Evolutionary conservation across 2,888 invertebrate species (phyloP).

Genomic region (Pseudolycoriella hygida): DNA sequence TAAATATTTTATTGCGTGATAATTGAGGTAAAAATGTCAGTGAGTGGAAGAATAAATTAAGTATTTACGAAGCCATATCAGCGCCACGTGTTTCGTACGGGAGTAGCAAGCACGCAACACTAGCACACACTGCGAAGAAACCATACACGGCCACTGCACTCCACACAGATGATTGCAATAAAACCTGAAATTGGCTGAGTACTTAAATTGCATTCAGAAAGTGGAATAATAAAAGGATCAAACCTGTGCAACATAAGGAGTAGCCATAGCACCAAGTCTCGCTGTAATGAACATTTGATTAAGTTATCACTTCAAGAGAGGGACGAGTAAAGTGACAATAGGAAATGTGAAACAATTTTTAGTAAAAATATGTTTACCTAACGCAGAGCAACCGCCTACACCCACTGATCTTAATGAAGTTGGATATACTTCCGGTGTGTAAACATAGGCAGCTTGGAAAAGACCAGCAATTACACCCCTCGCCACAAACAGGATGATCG

Average conservation of each 20-base stretch:
- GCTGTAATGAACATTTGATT: conserved; percentile 90
- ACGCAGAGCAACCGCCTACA: conserved; percentile 81
- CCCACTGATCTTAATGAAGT: conserved; percentile 76
- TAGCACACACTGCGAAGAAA: conserved; percentile 37
- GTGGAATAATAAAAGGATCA: conserved; percentile 7
- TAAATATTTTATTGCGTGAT: too few relatives aligned
- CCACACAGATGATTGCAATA: conserved; percentile 37
- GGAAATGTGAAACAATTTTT: too few relatives aligned
- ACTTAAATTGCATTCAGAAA: not conserved
- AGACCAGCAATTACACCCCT: conserved; percentile 85
- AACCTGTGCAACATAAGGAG: conserved; percentile 89
- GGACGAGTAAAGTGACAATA: too few relatives aligned
- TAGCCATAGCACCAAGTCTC: conserved; percentile 71
- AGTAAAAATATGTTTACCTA: too few relatives aligned
- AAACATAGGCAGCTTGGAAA: conserved; percentile 90
- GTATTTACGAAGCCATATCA: conserved; percentile 8
- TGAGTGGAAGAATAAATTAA: too few relatives aligned
- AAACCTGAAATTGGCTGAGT: conserved; percentile 27
- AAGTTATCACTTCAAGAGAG: conserved; percentile 86
- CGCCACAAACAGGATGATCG: conserved; percentile 69
- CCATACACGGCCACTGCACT: conserved; percentile 43
- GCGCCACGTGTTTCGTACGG: conserved; percentile 46
- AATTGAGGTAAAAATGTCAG: too few relatives aligned
- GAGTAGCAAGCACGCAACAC: conserved; percentile 38
- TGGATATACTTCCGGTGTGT: conserved; percentile 90